Evolutionary conservation across 2,888 invertebrate genomes (phyloP).

Genomic region (Amphipoea oculea): DNA sequence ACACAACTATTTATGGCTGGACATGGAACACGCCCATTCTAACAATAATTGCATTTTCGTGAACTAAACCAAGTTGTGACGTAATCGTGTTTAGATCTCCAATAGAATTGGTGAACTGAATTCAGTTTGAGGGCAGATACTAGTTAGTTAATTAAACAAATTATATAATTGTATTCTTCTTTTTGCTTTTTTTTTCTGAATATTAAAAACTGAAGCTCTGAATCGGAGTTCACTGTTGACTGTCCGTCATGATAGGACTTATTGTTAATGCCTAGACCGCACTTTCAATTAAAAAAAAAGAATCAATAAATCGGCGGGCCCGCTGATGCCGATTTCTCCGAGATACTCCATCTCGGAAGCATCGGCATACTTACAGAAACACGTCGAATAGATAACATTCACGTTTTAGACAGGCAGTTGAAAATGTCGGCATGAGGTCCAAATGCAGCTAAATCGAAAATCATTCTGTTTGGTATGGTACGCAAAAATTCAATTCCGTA

Average conservation of each 20-base stretch:
- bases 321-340: background rate
- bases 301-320: background rate
- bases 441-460: background rate
- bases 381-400: background rate
- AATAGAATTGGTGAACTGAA: background rate
- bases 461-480: background rate
- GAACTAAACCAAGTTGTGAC: background rate
- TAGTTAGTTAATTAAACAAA: background rate
- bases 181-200: background rate
- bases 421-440: background rate
- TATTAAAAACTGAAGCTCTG: background rate
- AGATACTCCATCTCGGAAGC: background rate
- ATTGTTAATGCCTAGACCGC: background rate
- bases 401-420: background rate
- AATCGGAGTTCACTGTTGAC: background rate
- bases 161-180: too few relatives aligned
- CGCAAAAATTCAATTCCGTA: background rate
- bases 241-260: background rate
- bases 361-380: slow-evolving; percentile 2
- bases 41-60: slow-evolving; percentile 16
- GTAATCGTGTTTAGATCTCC: background rate
- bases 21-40: slow-evolving; percentile 19
- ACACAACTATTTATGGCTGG: slow-evolving; percentile 20
- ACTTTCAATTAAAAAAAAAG: background rate
- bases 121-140: background rate